A percentile compares a stretch with the other conserved stretches of the same genome.
Evolutionary conservation across 2,797 vertebrate species (phyloP).

Genomic region (Ficedula albicollis): DNA sequence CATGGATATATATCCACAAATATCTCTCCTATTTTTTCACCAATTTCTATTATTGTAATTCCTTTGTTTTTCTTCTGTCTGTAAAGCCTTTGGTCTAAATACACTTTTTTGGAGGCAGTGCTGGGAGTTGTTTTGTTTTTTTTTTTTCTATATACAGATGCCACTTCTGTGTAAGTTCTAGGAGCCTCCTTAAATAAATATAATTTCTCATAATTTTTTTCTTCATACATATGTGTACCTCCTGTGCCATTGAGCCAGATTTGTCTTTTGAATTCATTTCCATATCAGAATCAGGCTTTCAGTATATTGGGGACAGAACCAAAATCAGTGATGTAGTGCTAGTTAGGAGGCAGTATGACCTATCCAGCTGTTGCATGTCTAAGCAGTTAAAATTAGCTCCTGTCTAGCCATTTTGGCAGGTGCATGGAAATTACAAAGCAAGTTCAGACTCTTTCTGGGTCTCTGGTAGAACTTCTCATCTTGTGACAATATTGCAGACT

Average conservation of each 20-base stretch:
- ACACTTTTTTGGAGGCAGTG: neutral
- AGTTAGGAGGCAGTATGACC: neutral
- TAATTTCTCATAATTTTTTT: neutral
- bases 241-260: neutral
- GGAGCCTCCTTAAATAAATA: neutral
- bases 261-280: neutral
- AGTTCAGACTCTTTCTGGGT: neutral
- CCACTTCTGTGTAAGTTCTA: neutral
- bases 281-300: neutral
- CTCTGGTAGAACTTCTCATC: neutral
- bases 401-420: neutral
- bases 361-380: neutral
- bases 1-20: neutral
- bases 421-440: neutral
- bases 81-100: neutral
- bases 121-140: accelerated
- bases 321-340: neutral
- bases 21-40: neutral
- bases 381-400: neutral
- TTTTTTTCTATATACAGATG: neutral
- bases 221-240: neutral
- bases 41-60: neutral
- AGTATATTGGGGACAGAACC: neutral
- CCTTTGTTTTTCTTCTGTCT: neutral
- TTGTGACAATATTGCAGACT: neutral